Evolutionary conservation across 53 echinoderm and acorn worm genomes (phyloP), one percentile per base, ranked within the genome.

Genomic region (Hippasteria phrygiana): DNA sequence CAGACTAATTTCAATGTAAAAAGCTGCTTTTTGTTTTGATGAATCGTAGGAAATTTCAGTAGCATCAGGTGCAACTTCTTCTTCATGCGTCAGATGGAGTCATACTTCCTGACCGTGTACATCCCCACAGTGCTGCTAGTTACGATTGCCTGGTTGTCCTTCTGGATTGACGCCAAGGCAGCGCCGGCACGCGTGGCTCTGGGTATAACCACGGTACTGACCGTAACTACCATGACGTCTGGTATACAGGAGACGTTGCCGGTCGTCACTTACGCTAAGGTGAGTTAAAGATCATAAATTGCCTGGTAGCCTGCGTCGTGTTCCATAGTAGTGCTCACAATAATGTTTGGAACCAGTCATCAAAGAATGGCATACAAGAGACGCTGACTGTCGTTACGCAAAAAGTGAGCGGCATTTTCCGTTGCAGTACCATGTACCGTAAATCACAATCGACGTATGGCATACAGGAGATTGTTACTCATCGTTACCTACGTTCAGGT

Each of bases 111-210:
- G 4, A 91, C 93, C 39, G 93, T 95, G 38, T 95, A 95, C 87
- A 91, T 95, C 35, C 93, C 95, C 9, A 95, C 93, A 9, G 41
- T 93, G 18, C 88, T 95, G 8, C 91, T 95, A 4, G 95, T 95
- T 36, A 74, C 38, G 53, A 89, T 95, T 13, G 90, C 95, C 16
- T 95, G 95, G 95, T 69, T 95, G n/a, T 94, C 94, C 26, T 94
- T 94, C 89, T 94, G 86, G 74, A 94, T 94, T 54, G 94, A 94
- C 79, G 93, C 95, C 45, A 84, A 91, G 18, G 95, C 95, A 40
- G 95, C 95, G 41, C 95, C 95, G 13, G 95, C 95, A 12, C 90
- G 95, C 65, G 93, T 95, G 28, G 88, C 95, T 14, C 88, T 95
- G 14, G 93, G 93, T 6, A 91, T 95, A 47, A 95, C 95, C 62